A percentile compares a stretch with the other conserved stretches of the same genome.
phyloP scores from a whole-genome alignment of 2,113 vertebrate genomes.

The Suricata suricatta region DNA sequence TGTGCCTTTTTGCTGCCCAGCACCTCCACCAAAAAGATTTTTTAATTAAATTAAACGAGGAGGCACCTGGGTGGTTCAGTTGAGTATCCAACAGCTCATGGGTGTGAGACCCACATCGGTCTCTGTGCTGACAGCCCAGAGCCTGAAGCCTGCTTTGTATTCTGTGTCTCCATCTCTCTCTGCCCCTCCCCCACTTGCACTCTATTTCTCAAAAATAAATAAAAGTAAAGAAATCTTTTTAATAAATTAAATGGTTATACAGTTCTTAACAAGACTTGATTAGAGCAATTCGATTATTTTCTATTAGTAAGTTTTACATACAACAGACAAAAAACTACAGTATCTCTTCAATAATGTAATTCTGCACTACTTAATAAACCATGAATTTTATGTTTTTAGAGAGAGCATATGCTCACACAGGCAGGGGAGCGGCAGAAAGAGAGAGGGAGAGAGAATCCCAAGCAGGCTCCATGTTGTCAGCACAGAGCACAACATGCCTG shows the following conservation, averaged over 20 bases:
- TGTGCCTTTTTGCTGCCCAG: not conserved
- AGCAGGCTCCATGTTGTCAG: no score
- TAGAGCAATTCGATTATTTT: slow-evolving; percentile 1
- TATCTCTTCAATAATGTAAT: not conserved
- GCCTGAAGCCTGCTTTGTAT: no score
- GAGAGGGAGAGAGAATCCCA: no score
- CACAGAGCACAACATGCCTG: no score
- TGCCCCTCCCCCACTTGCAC: no score
- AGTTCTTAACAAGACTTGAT: not conserved
- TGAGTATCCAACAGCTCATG: no score
- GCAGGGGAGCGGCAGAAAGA: no score
- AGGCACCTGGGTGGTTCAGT: not conserved
- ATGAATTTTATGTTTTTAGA: not conserved
- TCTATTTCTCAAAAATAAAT: no score
- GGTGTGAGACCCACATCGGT: no score
- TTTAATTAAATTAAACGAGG: not conserved
- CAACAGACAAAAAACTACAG: not conserved
- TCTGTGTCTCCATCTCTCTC: no score
- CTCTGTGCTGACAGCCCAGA: no score
- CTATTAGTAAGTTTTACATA: not conserved
- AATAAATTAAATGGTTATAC: not conserved
- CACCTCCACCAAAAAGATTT: not conserved
- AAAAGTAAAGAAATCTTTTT: not conserved
- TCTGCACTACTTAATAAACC: not conserved
- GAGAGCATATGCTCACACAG: no score